Evolutionary conservation across 2,113 vertebrate species (phyloP).

Genomic region (Ptilonorhynchus violaceus): DNA sequence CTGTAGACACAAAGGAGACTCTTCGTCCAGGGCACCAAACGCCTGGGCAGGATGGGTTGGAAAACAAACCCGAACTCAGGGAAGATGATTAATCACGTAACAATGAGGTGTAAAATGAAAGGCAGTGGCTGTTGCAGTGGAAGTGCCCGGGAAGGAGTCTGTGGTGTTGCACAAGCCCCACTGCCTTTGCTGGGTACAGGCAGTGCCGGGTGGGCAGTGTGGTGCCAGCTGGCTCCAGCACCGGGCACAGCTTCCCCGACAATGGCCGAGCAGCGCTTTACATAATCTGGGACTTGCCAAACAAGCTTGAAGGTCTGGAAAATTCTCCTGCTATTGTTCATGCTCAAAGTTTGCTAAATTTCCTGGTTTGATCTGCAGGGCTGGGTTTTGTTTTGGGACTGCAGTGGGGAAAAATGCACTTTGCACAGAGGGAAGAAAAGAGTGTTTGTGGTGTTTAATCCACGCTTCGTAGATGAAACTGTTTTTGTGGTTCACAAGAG

Average conservation of each 20-base stretch:
- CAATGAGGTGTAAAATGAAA: background rate
- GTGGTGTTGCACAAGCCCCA: background rate
- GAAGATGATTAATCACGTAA: background rate
- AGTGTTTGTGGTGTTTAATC: background rate
- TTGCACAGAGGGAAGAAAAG: background rate
- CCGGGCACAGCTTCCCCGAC: background rate
- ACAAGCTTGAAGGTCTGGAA: conserved; percentile 39
- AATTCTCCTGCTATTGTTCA: conserved; percentile 32
- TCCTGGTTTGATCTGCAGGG: background rate
- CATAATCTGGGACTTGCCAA: conserved; percentile 35
- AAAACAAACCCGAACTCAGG: background rate
- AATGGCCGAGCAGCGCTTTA: background rate
- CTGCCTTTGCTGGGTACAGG: background rate
- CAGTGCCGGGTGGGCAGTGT: background rate
- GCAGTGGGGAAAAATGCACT: background rate
- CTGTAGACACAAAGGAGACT: background rate
- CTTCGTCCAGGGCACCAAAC: background rate
- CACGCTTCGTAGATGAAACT: background rate
- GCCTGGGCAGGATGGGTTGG: background rate
- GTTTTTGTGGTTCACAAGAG: background rate
- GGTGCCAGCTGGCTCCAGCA: conserved; percentile 44
- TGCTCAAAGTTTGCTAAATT: conserved; percentile 24
- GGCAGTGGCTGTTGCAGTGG: background rate
- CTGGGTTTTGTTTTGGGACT: background rate
- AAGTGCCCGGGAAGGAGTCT: background rate